Evolutionary conservation across 2,888 invertebrate genomes (phyloP).

Genomic region (Xestia xanthographa): DNA sequence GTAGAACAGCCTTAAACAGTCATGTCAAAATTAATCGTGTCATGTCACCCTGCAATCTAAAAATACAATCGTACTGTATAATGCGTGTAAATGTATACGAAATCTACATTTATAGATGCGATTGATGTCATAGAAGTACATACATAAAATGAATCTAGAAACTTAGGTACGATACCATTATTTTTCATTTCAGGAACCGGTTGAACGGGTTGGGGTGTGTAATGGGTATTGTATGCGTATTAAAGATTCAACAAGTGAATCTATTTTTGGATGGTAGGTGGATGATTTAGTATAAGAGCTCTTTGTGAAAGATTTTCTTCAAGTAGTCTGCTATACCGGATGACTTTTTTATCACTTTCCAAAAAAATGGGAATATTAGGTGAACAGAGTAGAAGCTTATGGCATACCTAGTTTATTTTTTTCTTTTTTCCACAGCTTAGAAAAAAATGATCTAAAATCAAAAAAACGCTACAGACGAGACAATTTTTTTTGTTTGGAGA

Average conservation of each 20-base stretch:
- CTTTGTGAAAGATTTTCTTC: neutral
- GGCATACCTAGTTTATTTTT: too few species aligned
- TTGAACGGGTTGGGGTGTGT: slow-evolving; percentile 25
- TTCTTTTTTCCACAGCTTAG: too few species aligned
- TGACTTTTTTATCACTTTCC: too few species aligned
- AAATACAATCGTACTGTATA: slow-evolving; percentile 47
- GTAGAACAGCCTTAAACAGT: slow-evolving; percentile 14
- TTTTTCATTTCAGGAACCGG: slow-evolving; percentile 54
- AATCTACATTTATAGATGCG: slow-evolving; percentile 74
- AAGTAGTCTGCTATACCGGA: too few species aligned
- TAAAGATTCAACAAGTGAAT: neutral
- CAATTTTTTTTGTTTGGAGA: too few species aligned
- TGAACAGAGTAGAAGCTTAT: too few species aligned
- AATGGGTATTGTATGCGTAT: neutral
- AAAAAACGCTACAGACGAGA: too few species aligned
- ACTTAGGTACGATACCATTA: slow-evolving; percentile 7
- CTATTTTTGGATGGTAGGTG: neutral
- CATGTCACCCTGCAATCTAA: slow-evolving; percentile 58
- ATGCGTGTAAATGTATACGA: slow-evolving; percentile 66
- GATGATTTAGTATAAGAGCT: neutral
- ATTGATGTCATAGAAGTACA: slow-evolving; percentile 79
- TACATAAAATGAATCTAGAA: slow-evolving; percentile 46
- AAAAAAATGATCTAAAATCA: too few species aligned
- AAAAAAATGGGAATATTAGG: too few species aligned
- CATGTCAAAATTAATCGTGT: slow-evolving; percentile 48